phyloP scores from a whole-genome alignment of 2,113 vertebrate genomes.

The Oxyura jamaicensis region DNA sequence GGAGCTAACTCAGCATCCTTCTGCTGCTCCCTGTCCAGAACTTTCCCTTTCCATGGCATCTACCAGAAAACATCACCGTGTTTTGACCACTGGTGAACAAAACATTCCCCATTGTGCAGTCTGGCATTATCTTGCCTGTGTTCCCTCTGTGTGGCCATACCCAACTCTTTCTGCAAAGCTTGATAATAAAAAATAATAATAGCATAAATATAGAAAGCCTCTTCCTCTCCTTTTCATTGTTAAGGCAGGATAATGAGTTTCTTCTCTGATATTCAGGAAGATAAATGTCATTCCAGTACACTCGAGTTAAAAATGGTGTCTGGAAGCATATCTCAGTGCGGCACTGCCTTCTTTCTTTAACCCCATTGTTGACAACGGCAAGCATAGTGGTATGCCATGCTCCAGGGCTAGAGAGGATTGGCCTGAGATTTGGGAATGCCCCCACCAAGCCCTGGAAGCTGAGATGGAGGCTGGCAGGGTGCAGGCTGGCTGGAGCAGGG shows the following conservation, averaged over 20 bases:
- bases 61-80: not conserved
- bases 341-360: not conserved
- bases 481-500: too few relatives aligned
- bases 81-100: not conserved
- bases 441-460: not conserved
- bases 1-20: not conserved
- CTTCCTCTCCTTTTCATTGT: not conserved
- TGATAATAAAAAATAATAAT: not conserved
- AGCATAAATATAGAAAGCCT: not conserved
- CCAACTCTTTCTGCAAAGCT: not conserved
- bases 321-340: not conserved
- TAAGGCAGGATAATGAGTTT: not conserved
- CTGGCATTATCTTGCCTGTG: not conserved
- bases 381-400: not conserved
- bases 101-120: not conserved
- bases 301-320: not conserved
- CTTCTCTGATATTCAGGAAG: not conserved
- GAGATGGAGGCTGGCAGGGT: not conserved
- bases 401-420: not conserved
- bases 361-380: not conserved
- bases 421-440: not conserved
- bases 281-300: not conserved
- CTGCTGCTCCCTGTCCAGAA: not conserved
- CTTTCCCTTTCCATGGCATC: not conserved
- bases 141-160: not conserved